A percentile compares a stretch with the other conserved stretches of the same genome.
These are phyloP conservation scores for Phodopus roborovskii DNA, from an alignment of 2,113 vertebrate genomes.

Conservation along the genomic window DNA sequence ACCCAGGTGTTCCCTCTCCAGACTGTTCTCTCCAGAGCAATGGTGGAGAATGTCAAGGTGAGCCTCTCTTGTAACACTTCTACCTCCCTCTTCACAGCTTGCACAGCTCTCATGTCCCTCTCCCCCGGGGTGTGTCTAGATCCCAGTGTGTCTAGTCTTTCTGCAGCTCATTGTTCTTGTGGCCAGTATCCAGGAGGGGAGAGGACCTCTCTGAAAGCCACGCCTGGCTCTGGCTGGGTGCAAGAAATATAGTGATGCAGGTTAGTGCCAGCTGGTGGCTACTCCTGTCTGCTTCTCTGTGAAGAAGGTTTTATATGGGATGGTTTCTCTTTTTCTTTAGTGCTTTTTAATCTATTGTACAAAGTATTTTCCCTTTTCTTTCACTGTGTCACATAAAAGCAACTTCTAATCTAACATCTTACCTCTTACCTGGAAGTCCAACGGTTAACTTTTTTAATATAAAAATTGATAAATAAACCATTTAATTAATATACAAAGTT, in stretches of 20 bases:
- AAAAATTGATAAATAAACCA: not conserved
- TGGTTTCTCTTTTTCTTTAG: not conserved
- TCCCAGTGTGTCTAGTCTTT: not conserved
- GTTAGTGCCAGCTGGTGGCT: not conserved
- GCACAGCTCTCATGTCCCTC: not conserved
- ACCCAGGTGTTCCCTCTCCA: not conserved
- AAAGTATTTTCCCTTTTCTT: not conserved
- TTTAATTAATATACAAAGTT: not conserved
- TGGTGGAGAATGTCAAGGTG: not conserved
- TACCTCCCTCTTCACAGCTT: not conserved
- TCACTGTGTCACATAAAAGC: too few species aligned
- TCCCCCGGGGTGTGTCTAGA: too few species aligned
- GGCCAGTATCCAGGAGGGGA: not conserved
- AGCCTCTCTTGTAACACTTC: not conserved
- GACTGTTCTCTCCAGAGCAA: not conserved
- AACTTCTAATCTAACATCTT: not conserved
- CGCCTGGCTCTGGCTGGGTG: not conserved
- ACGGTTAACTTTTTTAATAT: not conserved
- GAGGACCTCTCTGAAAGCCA: not conserved
- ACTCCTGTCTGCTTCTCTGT: not conserved
- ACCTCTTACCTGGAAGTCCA: not conserved
- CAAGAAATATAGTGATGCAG: too few species aligned
- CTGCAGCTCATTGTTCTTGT: not conserved
- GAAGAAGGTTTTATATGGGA: too few species aligned
- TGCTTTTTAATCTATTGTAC: not conserved